A percentile compares a stretch with the other conserved stretches of the same genome.
phyloP scores from a whole-genome alignment of 2,797 vertebrate genomes.

The Melanogrammus aeglefinus region DNA sequence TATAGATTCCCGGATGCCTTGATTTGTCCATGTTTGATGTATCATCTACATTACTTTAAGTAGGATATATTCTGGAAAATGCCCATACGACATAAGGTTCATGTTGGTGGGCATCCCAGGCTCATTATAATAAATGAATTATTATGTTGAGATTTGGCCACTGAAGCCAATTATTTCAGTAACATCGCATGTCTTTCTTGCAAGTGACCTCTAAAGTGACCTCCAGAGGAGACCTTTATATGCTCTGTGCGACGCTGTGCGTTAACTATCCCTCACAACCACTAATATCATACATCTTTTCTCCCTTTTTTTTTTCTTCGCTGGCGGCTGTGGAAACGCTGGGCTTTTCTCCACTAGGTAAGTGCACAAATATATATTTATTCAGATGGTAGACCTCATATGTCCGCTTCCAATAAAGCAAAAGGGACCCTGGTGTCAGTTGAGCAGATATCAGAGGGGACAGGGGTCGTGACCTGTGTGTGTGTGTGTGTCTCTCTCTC shows the following conservation, averaged over 20 bases:
- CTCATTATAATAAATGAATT: background rate
- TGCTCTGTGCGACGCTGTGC: background rate
- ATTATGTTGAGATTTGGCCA: background rate
- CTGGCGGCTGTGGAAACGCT: conserved; percentile 6
- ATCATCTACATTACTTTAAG: background rate
- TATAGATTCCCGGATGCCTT: background rate
- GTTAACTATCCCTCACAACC: background rate
- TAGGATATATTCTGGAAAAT: background rate
- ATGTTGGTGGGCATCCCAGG: background rate
- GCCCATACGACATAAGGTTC: background rate
- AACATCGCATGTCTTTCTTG: background rate
- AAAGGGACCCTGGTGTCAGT: conserved; percentile 25
- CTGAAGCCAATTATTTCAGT: background rate
- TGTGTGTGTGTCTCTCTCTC: background rate
- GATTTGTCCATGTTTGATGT: background rate
- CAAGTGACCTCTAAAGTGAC: background rate
- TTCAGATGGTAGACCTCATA: background rate
- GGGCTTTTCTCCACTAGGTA: conserved; percentile 56
- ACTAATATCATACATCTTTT: conserved; percentile 20
- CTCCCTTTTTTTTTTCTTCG: conserved; percentile 17
- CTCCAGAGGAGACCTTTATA: background rate
- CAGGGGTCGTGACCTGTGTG: conserved; percentile 39
- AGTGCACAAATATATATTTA: conserved; percentile 38
- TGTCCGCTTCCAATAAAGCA: conserved; percentile 20
- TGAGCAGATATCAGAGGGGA: conserved; percentile 45